phyloP scores from a whole-genome alignment of 2,113 vertebrate species.

The Bufo gargarizans region DNA sequence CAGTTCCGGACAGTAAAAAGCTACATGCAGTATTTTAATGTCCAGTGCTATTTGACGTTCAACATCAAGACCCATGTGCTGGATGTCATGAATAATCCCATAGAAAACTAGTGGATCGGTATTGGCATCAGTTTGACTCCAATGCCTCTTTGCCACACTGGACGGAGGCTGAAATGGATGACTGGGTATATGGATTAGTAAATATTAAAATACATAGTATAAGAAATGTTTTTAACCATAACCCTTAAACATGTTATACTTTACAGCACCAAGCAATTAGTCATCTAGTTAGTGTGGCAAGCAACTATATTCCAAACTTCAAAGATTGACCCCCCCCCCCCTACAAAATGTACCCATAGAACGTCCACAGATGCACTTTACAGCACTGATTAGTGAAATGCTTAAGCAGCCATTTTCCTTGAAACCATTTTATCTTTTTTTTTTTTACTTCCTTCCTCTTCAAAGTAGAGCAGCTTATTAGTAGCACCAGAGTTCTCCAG shows the following conservation, averaged over 20 bases:
- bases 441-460: constrained; percentile 41
- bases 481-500: constrained; percentile 7
- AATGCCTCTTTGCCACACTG: no score
- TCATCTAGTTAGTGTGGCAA: no score
- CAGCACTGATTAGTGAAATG: constrained; percentile 39
- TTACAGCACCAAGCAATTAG: background rate
- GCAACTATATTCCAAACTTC: background rate
- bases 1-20: no score
- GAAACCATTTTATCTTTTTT: constrained; percentile 43
- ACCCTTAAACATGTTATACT: background rate
- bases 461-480: constrained; percentile 47
- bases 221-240: background rate
- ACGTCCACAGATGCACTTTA: constrained; percentile 29
- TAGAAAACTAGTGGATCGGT: no score
- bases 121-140: no score
- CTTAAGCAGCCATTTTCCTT: constrained; percentile 37
- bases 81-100: no score
- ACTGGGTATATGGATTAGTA: background rate
- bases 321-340: constrained; percentile 27
- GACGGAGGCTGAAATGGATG: no score
- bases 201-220: background rate
- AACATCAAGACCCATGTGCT: no score
- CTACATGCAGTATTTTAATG: no score
- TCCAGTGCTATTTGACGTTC: no score
- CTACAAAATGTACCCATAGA: background rate